Percentiles rank a stretch among this genome's conserved stretches.
These are phyloP conservation scores for Heliopora coerulea DNA, from an alignment of 92 coral and sea anemone species.

Conservation along the genomic window DNA sequence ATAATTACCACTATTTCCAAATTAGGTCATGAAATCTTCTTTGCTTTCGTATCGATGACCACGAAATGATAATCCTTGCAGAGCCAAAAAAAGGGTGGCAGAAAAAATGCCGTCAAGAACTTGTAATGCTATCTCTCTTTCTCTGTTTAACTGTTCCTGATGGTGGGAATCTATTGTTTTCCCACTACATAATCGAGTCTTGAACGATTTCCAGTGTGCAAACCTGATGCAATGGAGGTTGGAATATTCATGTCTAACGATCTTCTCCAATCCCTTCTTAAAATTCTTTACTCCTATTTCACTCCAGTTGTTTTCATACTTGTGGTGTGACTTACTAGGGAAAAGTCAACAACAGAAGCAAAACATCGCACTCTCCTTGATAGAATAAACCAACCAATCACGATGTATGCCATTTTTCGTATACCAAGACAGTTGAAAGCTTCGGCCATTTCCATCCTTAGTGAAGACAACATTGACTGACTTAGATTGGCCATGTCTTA, in stretches of 20 bases:
- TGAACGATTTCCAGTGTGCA: not conserved
- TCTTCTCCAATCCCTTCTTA: too few relatives aligned
- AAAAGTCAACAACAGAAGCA: not conserved
- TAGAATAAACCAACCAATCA: not conserved
- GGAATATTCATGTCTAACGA: slow-evolving; percentile 4
- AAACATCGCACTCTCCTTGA: not conserved
- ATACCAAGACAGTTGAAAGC: not conserved
- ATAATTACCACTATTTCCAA: slow-evolving; percentile 14
- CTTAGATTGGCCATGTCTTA: not conserved
- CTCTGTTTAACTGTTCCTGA: not conserved
- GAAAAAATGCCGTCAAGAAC: slow-evolving; percentile 1
- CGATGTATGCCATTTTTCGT: not conserved
- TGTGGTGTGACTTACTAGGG: not conserved
- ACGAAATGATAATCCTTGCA: slow-evolving; percentile 1
- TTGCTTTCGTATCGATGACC: slow-evolving; percentile 2
- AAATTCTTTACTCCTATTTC: too few relatives aligned
- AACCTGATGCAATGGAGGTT: not conserved
- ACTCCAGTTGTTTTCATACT: too few relatives aligned
- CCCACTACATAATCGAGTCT: not conserved
- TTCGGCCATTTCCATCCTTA: not conserved
- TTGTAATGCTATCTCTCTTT: slow-evolving; percentile 5
- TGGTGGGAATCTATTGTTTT: not conserved
- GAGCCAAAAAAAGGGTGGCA: slow-evolving; percentile 13
- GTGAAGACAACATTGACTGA: not conserved
- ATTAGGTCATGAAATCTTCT: not conserved